Base-by-base conservation (phyloP, 2,113 vertebrate species). In the Pelodiscus sinensis region DNA sequence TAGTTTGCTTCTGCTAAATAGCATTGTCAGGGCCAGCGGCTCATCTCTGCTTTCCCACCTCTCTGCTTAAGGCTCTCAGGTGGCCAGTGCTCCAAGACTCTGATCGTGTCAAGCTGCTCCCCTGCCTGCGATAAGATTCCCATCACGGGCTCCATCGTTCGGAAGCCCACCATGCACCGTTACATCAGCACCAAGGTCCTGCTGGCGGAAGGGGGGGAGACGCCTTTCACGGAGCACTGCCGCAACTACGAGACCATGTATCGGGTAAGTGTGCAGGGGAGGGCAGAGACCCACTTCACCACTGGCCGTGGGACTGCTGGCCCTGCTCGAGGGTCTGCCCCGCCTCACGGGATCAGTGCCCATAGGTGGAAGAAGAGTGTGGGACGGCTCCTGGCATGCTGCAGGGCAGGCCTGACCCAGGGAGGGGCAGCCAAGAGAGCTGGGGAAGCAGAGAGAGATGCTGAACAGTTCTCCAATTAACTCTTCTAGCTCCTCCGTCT, bases 181-280 rank as follows among this genome's bases (percentile, higher is more conserved):
- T 98, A 99, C 97, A 98, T 99, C 96, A 98, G 98, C 98, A 99
- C 99, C 90, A 99, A 99, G 94, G 98, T 99, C 85, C 98, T 99
- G 81, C 97, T 99, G 98, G 99, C 99, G 0, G 98, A 99, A 94
- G 98, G 99, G 0, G 92, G 71, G 1, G 98, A 99, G 31, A 98
- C 98, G 0, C 98, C 99, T 7, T 99, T 99, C 35, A 96, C 97
- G 0, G 98, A 99, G 92, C 99, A 99, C 97, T 99, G 99, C 92
- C 98, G 97, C 87, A 98, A 93, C 95, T 99, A 98, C 0, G 99
- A 99, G 97, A 98, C 98, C 91, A 97, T 96, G 90, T 99, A 99
- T 96, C 97, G 96, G 98, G 99, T 99, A 96, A 97, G 98, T 52
- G 29, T 31, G 11, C 1, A 0, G 0, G 0, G 6, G 16, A 3